phyloP scores from a whole-genome alignment of 2,113 vertebrate genomes.

The Nothocercus julius region DNA sequence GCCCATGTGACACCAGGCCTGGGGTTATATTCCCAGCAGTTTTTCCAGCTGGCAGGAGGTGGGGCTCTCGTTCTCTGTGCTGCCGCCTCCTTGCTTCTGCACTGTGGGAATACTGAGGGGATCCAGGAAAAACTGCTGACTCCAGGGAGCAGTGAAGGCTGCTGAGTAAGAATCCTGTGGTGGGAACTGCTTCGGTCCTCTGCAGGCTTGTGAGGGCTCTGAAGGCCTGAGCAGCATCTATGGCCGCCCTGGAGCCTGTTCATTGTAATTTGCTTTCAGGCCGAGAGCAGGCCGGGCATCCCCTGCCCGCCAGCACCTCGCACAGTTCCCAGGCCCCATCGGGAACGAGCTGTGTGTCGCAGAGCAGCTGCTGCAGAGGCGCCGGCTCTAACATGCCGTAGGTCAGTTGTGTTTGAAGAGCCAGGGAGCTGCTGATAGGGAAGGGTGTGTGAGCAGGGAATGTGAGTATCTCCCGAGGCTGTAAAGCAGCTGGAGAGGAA shows the following conservation, averaged over 20 bases:
- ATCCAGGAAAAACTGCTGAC: neutral
- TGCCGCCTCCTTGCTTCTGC: neutral
- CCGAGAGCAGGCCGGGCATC: neutral
- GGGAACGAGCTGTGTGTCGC: neutral
- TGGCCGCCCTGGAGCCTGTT: neutral
- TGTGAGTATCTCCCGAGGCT: fast-evolving
- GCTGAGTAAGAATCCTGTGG: fast-evolving
- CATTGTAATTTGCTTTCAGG: neutral
- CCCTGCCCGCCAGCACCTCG: fast-evolving
- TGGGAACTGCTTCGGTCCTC: neutral
- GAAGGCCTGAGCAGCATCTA: neutral
- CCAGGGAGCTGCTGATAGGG: fast-evolving
- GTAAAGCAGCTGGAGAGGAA: neutral
- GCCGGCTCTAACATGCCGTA: fast-evolving
- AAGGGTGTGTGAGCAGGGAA: neutral
- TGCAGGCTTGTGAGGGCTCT: neutral
- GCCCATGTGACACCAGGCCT: fast-evolving
- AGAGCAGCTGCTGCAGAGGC: fast-evolving
- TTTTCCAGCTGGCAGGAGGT: neutral
- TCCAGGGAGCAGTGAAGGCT: neutral
- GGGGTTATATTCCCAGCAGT: neutral
- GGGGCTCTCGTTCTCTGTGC: neutral
- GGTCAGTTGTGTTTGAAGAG: neutral
- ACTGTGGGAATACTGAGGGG: neutral
- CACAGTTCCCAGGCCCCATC: fast-evolving